Percentiles rank a stretch among this genome's conserved stretches.
Conservation (phyloP, 2,888 invertebrate species). For the Parelbella ahira region DNA sequence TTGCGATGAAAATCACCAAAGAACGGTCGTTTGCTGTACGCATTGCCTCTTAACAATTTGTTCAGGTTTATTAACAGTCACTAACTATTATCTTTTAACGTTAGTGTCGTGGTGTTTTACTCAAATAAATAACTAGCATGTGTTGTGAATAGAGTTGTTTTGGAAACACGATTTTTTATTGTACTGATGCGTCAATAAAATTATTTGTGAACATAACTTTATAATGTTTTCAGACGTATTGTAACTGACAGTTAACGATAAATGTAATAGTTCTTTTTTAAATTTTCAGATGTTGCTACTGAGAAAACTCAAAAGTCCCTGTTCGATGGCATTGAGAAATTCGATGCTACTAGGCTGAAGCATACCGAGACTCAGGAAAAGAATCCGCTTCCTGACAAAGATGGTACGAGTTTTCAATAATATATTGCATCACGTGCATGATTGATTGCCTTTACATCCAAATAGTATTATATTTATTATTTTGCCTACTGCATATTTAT, state of each 20-base stretch:
- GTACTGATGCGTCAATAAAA: too few species aligned
- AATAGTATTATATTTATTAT: not conserved
- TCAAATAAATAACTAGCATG: conserved; percentile 45
- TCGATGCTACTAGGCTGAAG: conserved; percentile 90
- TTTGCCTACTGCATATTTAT: not conserved
- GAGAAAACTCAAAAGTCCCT: conserved; percentile 92
- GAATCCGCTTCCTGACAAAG: conserved; percentile 95
- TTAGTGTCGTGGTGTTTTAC: conserved; percentile 4
- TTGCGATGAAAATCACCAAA: not conserved
- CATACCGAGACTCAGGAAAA: conserved; percentile 96
- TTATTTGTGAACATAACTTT: too few species aligned
- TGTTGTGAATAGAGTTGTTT: too few species aligned
- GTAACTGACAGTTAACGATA: not conserved
- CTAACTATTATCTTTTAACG: not conserved
- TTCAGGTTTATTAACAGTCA: conserved; percentile 4
- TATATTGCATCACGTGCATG: conserved; percentile 25
- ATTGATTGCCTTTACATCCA: not conserved
- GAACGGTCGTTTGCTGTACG: not conserved
- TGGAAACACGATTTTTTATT: too few species aligned
- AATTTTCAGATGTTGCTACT: conserved; percentile 87
- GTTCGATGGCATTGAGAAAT: conserved; percentile 92
- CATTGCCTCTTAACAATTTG: conserved; percentile 3
- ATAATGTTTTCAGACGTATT: too few species aligned
- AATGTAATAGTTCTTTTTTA: not conserved
- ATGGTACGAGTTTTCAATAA: conserved; percentile 81